Evolutionary conservation across 2,113 vertebrate species (phyloP), one percentile per base, ranked within the genome.

Genomic region (Hystrix cristata): DNA sequence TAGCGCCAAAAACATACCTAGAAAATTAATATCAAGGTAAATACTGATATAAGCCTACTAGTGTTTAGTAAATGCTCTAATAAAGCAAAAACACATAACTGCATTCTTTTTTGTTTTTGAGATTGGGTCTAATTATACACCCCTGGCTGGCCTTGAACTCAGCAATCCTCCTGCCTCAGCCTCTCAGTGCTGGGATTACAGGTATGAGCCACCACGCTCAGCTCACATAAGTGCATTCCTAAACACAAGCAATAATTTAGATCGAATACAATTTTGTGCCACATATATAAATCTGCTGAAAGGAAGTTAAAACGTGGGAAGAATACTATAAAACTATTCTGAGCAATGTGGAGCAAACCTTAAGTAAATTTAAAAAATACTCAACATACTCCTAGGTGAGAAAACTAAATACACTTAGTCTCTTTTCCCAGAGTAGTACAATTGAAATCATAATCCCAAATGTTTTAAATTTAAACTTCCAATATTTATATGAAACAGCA

Each of bases 261-360:
- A 95, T 89, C 76, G 89, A 93, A 83, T 64, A 97, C n/a, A 78
- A 27, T 38, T 15, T 59, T 80, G 82, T 80, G 31, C 7, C 23
- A 94, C 65, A 95, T 91, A 84, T 81, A 94, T 81, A 94, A 94
- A 78, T 65, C 78, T 78, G n/a, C 19, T 89, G 62, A 25, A 76
- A 95, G 79, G 87, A 93, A 16, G 21, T n/a, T 90, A 90, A 90
- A 82, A 95, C n/a, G 78, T 3, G 88, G 15, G 10, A 62, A 76
- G 51, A 87, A 91, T 91, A 79, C 53, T 79, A 91, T 83, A 60
- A 91, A 93, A 65, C 10, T 60, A n/a, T 67, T 64, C 29, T 91
- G 15, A 92, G 25, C 31, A 85, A 86, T 78, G 81, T 53, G 21
- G 59, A 83, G n/a, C 79, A 96, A 91, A 92, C 2, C 31, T 82